These are phyloP conservation scores for Saguinus imperator DNA, from an alignment of 2,113 vertebrate species.

Conservation along the genomic window DNA sequence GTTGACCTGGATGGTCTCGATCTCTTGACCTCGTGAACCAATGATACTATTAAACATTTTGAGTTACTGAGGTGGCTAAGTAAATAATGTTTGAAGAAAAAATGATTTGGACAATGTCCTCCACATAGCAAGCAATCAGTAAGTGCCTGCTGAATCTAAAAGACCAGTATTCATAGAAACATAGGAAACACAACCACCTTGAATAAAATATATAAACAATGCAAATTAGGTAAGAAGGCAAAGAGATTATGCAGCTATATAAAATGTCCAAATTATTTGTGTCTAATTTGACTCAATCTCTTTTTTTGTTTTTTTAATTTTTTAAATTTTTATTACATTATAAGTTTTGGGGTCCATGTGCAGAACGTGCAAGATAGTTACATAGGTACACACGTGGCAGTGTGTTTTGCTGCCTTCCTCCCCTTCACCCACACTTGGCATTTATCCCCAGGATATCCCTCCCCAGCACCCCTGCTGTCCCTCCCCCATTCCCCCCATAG, in stretches of 20 bases:
- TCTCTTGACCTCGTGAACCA: neutral
- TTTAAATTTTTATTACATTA: no score
- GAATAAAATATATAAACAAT: neutral
- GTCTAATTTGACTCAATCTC: neutral
- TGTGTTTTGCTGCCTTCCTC: no score
- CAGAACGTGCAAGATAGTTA: no score
- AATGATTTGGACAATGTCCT: neutral
- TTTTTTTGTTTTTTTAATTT: neutral
- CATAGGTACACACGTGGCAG: no score
- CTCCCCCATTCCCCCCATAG: no score
- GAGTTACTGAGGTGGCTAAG: neutral
- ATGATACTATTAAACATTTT: neutral
- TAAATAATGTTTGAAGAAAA: neutral
- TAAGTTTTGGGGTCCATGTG: no score
- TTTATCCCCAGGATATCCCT: no score
- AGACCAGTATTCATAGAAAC: neutral
- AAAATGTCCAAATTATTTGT: neutral
- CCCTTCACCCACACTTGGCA: no score
- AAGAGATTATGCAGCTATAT: neutral
- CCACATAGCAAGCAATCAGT: neutral
- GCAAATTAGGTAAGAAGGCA: neutral
- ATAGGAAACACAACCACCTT: neutral
- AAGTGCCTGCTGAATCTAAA: neutral
- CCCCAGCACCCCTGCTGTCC: no score
- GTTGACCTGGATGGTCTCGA: no score